A percentile compares a stretch with the other conserved stretches of the same genome.
These are phyloP conservation scores for Leptopterna dolabrata DNA, from an alignment of 2,888 invertebrate genomes.

Conservation along the genomic window DNA sequence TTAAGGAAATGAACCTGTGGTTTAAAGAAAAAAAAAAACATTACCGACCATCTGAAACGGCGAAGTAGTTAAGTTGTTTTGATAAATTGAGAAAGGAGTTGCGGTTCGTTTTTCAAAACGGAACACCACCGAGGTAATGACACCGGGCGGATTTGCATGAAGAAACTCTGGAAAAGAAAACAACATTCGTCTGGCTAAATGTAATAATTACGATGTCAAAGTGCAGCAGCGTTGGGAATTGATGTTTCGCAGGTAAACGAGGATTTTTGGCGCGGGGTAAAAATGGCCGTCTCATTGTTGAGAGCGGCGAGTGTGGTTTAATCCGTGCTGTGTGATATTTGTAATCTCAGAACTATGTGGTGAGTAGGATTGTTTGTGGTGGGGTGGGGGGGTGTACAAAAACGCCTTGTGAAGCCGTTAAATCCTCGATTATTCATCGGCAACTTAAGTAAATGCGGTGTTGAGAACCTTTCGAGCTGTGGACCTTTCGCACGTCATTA, in stretches of 20 bases:
- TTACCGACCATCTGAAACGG: background rate
- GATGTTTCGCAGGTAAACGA: background rate
- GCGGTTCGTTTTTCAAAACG: background rate
- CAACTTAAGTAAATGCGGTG: slow-evolving; percentile 7
- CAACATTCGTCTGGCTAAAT: background rate
- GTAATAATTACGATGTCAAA: background rate
- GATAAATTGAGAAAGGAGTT: background rate
- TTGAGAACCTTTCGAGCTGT: background rate
- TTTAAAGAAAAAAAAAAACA: background rate
- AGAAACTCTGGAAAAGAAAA: background rate
- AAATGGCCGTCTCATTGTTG: background rate
- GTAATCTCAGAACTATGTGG: background rate
- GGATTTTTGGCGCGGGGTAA: background rate
- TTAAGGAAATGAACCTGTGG: background rate
- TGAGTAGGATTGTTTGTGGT: too few species aligned
- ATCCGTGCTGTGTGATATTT: background rate
- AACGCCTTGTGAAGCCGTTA: background rate
- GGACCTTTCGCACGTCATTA: background rate
- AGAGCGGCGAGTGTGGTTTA: background rate
- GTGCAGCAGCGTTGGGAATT: background rate
- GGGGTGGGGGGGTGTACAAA: background rate
- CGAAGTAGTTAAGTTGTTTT: background rate
- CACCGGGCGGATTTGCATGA: background rate
- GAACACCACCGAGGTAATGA: background rate
- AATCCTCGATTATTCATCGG: slow-evolving; percentile 7